Base-by-base conservation (phyloP, 2,113 vertebrate species). In the Glaucomys volans region DNA sequence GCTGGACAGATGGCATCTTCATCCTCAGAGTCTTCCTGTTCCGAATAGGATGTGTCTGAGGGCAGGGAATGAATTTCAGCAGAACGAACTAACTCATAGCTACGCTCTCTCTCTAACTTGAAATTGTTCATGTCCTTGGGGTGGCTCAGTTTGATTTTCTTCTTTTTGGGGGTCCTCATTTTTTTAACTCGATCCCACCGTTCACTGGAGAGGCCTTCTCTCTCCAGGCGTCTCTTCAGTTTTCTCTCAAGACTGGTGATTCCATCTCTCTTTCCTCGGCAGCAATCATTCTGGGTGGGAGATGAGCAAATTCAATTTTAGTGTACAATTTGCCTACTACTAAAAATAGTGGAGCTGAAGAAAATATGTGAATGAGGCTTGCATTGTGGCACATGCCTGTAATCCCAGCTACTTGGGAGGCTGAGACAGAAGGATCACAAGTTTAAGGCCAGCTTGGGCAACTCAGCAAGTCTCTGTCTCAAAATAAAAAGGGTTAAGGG, bases 1-100 rank as follows among this genome's bases (percentile, higher is more conserved):
- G 99, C 99, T 0, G 99, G 99, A 98, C 99, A 99, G 96, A 99
- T 97, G 52, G 99, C 99, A 97, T 99, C 99, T 80, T 99, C 99
- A 59, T 99, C 99, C 92, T 99, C 99, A 0, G 99, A 99, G 97
- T 99, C 99, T 22, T 99, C 99, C 97, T 98, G 98, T 69, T 98
- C 98, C 0, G 99, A 99, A 94, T 99, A 99, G 0, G 99, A 99
- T 84, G 97, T 95, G 79, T 99, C 99, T 9, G 99, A 99, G 94
- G 99, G 98, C 0, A 99, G 98, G 42, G 98, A 98, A 75, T 99
- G 99, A 14, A 98, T 99, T 67, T 99, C 99, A 22, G 87, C 98
- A 98, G 96, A 89, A 37, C 79, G 99, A 94, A 75, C 99, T 97
- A 96, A 47, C 74, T 98, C 98, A 37, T 96, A 84, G 75, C 98